Percentiles rank a stretch among this genome's conserved stretches.
phyloP scores from a whole-genome alignment of 2,113 vertebrate genomes.

The Mesocricetus auratus region DNA sequence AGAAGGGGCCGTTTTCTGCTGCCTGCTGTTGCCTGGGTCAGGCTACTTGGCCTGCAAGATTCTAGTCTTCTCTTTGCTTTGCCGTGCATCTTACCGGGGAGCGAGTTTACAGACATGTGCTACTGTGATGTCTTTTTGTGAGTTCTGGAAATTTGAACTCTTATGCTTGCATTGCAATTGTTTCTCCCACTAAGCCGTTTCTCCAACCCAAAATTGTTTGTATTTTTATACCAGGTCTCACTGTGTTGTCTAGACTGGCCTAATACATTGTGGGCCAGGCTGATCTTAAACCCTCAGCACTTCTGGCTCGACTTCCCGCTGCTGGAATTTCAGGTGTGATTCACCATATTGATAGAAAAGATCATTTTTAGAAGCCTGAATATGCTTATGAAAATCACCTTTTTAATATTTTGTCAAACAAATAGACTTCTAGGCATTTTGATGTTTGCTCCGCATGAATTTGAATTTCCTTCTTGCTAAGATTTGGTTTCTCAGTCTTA shows the following conservation, averaged over 20 bases:
- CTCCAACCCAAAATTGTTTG: background rate
- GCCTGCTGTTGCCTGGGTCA: background rate
- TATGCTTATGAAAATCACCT: constrained; percentile 58
- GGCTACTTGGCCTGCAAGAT: background rate
- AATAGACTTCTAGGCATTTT: constrained; percentile 80
- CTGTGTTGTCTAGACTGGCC: background rate
- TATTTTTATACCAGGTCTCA: background rate
- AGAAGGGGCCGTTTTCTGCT: background rate
- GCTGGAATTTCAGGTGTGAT: no score
- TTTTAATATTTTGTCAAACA: constrained; percentile 78
- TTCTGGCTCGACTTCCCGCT: background rate
- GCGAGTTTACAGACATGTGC: background rate
- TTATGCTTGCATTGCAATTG: background rate
- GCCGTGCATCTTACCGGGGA: background rate
- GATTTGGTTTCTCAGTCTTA: constrained; percentile 77
- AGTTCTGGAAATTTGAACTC: no score
- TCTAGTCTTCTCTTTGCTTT: background rate
- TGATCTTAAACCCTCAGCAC: background rate
- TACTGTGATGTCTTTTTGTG: background rate
- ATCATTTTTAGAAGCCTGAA: constrained; percentile 29
- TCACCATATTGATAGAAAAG: background rate
- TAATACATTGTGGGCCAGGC: background rate
- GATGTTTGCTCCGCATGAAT: constrained; percentile 65
- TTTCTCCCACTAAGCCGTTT: background rate
- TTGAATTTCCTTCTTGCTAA: constrained; percentile 79